These are phyloP conservation scores for Geodia barretti DNA, from an alignment of 37 sponge, comb jelly and placozoan genomes.

Conservation along the genomic window DNA sequence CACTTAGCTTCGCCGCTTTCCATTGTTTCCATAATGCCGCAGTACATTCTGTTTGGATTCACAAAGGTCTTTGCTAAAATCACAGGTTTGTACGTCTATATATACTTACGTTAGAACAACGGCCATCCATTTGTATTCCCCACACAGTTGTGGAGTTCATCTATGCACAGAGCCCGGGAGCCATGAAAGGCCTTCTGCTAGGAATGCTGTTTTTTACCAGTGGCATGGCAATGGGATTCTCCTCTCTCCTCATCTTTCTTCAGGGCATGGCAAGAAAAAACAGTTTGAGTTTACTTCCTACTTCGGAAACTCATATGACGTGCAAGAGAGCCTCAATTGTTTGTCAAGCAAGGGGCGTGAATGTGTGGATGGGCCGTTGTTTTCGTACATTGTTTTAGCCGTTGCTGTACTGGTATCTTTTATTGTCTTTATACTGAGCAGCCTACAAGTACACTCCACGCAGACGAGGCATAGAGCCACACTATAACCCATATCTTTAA, in stretches of 20 bases:
- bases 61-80: not conserved
- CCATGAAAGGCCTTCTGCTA: conserved; percentile 25
- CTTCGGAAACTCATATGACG: not conserved
- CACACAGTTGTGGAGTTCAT: conserved; percentile 17
- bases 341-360: not conserved
- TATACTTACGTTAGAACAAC: too few relatives aligned
- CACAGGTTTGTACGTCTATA: not conserved
- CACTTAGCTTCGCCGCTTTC: not conserved
- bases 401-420: not conserved
- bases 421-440: not conserved
- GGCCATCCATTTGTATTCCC: too few relatives aligned
- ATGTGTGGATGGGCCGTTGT: not conserved
- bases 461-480: not conserved
- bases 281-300: not conserved
- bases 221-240: not conserved
- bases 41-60: not conserved
- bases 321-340: not conserved
- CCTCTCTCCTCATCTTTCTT: not conserved
- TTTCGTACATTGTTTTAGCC: not conserved
- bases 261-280: not conserved
- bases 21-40: not conserved
- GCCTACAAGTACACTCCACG: not conserved
- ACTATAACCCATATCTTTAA: not conserved
- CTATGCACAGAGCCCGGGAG: conserved; percentile 21
- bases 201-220: not conserved